Evolutionary conservation across 2,113 vertebrate species (phyloP).

Genomic region (Rhinoderma darwinii): DNA sequence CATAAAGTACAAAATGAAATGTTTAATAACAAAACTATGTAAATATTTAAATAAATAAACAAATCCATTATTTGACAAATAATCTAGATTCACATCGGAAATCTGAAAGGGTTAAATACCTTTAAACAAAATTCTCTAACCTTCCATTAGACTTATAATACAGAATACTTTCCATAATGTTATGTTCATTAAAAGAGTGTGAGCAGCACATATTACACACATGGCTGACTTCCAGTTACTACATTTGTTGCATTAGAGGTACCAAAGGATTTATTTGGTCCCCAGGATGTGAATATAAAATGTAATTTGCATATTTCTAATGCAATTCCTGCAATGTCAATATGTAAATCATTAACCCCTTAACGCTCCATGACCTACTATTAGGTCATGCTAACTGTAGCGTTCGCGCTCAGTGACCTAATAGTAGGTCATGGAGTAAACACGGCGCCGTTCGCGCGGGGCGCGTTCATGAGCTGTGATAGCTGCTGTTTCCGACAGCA

Average conservation of each 20-base stretch:
- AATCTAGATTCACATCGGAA: neutral
- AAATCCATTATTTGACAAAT: no score
- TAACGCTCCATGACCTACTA: no score
- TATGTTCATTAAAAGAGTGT: slow-evolving; percentile 30
- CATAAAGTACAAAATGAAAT: no score
- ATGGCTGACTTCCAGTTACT: slow-evolving; percentile 9
- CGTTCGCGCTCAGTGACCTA: no score
- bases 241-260: slow-evolving; percentile 32
- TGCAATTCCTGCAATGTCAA: neutral
- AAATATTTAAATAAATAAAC: no score
- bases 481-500: no score
- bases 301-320: slow-evolving; percentile 6
- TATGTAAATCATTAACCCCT: slow-evolving; percentile 18
- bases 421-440: no score
- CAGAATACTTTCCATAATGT: slow-evolving; percentile 22
- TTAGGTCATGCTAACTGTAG: no score
- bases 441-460: no score
- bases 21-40: no score
- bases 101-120: neutral
- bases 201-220: slow-evolving; percentile 34
- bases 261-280: slow-evolving; percentile 39
- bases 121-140: neutral
- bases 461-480: no score
- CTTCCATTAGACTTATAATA: slow-evolving; percentile 16
- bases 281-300: slow-evolving; percentile 8